Evolutionary conservation across 1,140 invertebrate species (phyloP).

Genomic region (Papilio machaon): DNA sequence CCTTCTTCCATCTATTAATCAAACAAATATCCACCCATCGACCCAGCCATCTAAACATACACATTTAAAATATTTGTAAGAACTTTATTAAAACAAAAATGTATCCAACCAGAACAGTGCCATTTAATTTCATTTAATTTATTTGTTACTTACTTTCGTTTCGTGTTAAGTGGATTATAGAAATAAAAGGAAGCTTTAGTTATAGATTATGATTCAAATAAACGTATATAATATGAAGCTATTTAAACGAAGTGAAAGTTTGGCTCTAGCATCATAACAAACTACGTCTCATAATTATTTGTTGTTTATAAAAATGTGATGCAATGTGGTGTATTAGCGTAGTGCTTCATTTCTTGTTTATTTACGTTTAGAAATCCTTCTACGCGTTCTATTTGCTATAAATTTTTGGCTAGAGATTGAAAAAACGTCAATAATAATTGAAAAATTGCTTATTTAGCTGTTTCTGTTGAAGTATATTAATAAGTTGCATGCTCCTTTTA

Average conservation of each 20-base stretch:
- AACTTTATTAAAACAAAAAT: no score
- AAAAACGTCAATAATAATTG: not conserved
- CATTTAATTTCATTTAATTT: not conserved
- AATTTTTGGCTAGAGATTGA: not conserved
- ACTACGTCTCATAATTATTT: slow-evolving; percentile 22
- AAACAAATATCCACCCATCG: no score
- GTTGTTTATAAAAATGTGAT: slow-evolving; percentile 30
- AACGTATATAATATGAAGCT: not conserved
- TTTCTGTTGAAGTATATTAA: no score
- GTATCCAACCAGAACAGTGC: not conserved
- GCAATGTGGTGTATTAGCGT: slow-evolving; percentile 19
- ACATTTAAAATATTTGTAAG: no score
- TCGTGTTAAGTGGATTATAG: not conserved
- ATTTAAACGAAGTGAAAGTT: slow-evolving; percentile 16
- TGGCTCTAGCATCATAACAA: slow-evolving; percentile 24
- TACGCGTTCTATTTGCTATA: not conserved
- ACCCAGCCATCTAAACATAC: no score
- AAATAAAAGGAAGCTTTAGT: not conserved
- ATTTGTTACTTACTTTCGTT: not conserved
- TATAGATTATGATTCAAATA: not conserved
- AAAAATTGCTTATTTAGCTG: not conserved
- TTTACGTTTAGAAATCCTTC: slow-evolving; percentile 7
- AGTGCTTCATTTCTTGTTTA: not conserved
- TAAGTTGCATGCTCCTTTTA: no score
- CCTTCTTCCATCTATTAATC: no score